These are phyloP conservation scores for Neotragus pygmaeus DNA, from an alignment of 2,113 vertebrate species.

Conservation along the genomic window DNA sequence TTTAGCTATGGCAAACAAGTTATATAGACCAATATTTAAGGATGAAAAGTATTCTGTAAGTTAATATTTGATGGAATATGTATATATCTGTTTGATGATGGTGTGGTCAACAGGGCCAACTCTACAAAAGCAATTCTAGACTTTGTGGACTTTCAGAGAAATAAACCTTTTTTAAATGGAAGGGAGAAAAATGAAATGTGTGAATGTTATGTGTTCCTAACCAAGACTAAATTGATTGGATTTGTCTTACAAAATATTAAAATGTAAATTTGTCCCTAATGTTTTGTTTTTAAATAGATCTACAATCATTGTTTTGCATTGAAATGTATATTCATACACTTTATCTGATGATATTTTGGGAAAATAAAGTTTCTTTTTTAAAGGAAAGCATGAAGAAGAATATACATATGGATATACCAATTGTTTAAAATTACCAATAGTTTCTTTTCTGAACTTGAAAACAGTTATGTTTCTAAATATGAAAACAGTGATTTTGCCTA, in stretches of 20 bases:
- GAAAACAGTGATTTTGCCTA: slow-evolving; percentile 22
- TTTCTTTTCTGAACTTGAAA: slow-evolving; percentile 64
- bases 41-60: background rate
- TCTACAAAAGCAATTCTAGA: background rate
- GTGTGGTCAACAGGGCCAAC: background rate
- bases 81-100: background rate
- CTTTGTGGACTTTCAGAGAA: slow-evolving; percentile 9
- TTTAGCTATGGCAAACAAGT: slow-evolving; percentile 38
- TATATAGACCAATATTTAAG: background rate
- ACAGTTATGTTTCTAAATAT: slow-evolving; percentile 60
- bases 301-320: slow-evolving; percentile 51
- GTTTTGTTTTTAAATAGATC: slow-evolving; percentile 67
- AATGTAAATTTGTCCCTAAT: slow-evolving; percentile 38
- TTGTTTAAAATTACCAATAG: slow-evolving; percentile 64
- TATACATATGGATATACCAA: slow-evolving; percentile 61
- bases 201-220: slow-evolving; percentile 54
- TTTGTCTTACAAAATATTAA: slow-evolving; percentile 54
- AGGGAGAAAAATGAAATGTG: slow-evolving; percentile 31
- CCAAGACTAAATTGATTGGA: slow-evolving; percentile 50
- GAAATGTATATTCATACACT: slow-evolving; percentile 47
- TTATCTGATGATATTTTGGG: slow-evolving; percentile 55
- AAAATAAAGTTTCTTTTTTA: slow-evolving; percentile 41
- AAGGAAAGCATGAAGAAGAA: slow-evolving; percentile 61
- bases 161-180: slow-evolving; percentile 1
- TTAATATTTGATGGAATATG: background rate